These are phyloP conservation scores for Paelopatides confundens DNA, from an alignment of 53 echinoderm and acorn worm genomes.

Conservation along the genomic window DNA sequence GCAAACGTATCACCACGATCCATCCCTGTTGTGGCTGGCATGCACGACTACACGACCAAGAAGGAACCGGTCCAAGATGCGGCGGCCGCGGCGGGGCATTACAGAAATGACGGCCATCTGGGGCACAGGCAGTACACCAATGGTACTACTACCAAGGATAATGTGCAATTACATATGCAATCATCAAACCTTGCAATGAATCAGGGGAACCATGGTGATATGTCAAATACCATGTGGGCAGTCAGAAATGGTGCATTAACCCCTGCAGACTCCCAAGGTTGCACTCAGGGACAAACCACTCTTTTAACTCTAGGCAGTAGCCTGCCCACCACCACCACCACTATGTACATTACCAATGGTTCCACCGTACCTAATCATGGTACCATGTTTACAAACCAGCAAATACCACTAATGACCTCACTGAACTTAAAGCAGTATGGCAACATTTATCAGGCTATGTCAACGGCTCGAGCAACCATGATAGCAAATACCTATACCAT, in stretches of 20 bases:
- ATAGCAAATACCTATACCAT: conserved; percentile 58
- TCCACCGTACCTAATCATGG: conserved; percentile 21
- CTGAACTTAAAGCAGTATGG: conserved; percentile 82
- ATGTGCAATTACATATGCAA: conserved; percentile 49
- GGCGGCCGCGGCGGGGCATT: neutral
- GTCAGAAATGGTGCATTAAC: neutral
- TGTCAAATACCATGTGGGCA: neutral
- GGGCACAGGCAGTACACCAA: conserved; percentile 1
- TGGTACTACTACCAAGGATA: neutral
- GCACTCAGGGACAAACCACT: conserved; percentile 2
- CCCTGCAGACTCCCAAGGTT: conserved; percentile 1
- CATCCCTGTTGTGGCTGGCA: conserved; percentile 63
- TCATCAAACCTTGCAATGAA: conserved; percentile 6
- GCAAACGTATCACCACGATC: conserved; percentile 76
- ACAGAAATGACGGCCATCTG: neutral
- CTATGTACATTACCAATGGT: conserved; percentile 29
- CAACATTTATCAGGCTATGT: conserved; percentile 72
- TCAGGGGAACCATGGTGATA: neutral
- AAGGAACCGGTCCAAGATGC: neutral
- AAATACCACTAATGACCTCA: conserved; percentile 71
- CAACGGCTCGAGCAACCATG: conserved; percentile 69
- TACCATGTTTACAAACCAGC: conserved; percentile 3
- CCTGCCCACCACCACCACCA: conserved; percentile 21
- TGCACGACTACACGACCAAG: conserved; percentile 68
- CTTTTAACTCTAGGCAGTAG: conserved; percentile 15